phyloP scores from a whole-genome alignment of 1,140 invertebrate species.

The Aphaenogaster ashmeadi region DNA sequence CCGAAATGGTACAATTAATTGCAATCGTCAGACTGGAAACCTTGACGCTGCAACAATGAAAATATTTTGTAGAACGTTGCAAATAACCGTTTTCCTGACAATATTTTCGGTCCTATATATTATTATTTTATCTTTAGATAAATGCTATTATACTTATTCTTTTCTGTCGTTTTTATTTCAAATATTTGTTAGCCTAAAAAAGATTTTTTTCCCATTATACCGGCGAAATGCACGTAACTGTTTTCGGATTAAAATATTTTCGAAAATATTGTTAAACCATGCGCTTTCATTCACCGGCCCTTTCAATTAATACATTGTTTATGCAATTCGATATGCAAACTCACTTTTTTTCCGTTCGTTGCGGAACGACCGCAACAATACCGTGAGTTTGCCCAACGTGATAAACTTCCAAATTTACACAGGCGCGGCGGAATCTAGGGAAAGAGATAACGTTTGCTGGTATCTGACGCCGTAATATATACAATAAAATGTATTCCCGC shows the following conservation, averaged over 20 bases:
- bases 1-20: constrained; percentile 1
- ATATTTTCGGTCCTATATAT: constrained; percentile 11
- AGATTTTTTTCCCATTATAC: constrained; percentile 4
- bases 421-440: constrained; percentile 42
- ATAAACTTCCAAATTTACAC: constrained; percentile 66
- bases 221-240: constrained; percentile 12
- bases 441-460: constrained; percentile 60
- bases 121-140: constrained; percentile 40
- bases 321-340: constrained; percentile 65
- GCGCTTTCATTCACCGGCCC: constrained; percentile 57
- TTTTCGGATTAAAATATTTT: constrained; percentile 52
- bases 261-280: constrained; percentile 56
- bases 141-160: background rate
- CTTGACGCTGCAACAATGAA: background rate
- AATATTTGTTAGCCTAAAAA: constrained; percentile 45
- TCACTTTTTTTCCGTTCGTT: constrained; percentile 43
- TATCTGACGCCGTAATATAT: constrained; percentile 62
- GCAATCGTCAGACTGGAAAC: background rate
- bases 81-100: background rate
- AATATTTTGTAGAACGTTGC: background rate
- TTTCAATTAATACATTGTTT: constrained; percentile 66
- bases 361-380: constrained; percentile 51
- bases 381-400: constrained; percentile 59
- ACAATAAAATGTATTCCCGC: constrained; percentile 62
- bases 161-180: constrained; percentile 17